Evolutionary conservation across 2,888 invertebrate species (phyloP), one percentile per base, ranked within the genome.

Genomic region (Rhaphigaster nebulosa): DNA sequence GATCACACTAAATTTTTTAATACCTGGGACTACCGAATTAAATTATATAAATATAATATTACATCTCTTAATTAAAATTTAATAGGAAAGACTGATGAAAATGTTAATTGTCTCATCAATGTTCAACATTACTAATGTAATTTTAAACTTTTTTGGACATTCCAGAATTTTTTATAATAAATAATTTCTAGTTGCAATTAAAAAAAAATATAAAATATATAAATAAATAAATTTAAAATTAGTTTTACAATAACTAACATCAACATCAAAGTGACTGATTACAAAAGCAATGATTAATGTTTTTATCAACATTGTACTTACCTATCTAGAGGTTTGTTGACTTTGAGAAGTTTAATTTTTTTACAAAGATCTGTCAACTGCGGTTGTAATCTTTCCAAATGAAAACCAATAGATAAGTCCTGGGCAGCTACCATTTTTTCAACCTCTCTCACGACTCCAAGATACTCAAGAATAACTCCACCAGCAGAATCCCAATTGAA

Each of bases 401-500:
- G 94, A 91, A 94, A 94, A 50, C 93, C 93, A 87, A 94, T 93
- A 90, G 92, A 93, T 23, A 93, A 92, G 34, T 93, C 92, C 80
- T 93, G 93, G 4, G 93, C 92, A 54, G 93, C 92, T 29, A 93
- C 93, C 92, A 96, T 95, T 94, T 96, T 95, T 52, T 92, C 91
- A 45, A 93, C 92, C 50, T 93, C 92, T 38, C 94, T 94, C 84
- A 95, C 95, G 1, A 97, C 95, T 56, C 95, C 95, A 92, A 97
- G 95, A 92, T 96, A 98, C 92, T 96, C 96, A 93, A 96, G 94
- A 76, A 96, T 94, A 56, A 97, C 95, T 92, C 96, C 95, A 0
- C 97, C 97, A 91, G 96, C 96, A 92, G 94, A 94, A 90, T 95
- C 94, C 97, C 97, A 97, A 92, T 96, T 96, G 41, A 84, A 65